Evolutionary conservation across 2,113 vertebrate genomes (phyloP).

Genomic region (Sciurus niger): DNA sequence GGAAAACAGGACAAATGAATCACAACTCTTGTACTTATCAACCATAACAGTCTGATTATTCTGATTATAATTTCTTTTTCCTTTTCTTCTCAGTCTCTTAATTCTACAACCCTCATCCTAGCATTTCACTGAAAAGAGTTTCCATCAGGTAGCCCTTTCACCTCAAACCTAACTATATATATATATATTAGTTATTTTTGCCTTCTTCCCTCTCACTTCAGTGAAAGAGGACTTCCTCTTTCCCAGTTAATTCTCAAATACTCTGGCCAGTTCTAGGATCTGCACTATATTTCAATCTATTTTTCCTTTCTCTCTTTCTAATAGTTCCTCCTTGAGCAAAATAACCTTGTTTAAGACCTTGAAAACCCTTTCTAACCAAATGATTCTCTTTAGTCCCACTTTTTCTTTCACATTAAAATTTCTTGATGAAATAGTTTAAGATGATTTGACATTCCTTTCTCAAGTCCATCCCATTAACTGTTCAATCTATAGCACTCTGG

Average conservation of each 20-base stretch:
- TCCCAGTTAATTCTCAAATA: neutral
- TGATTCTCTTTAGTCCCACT: neutral
- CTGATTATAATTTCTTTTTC: neutral
- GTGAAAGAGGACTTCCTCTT: neutral
- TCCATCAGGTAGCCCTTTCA: neutral
- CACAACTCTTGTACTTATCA: neutral
- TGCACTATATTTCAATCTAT: neutral
- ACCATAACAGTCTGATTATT: constrained; percentile 34
- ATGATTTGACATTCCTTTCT: neutral
- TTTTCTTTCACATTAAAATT: constrained; percentile 20
- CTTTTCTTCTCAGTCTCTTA: neutral
- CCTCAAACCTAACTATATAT: neutral
- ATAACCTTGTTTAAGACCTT: neutral
- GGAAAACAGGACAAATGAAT: constrained; percentile 33
- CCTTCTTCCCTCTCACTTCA: neutral
- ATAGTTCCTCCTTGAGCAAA: neutral
- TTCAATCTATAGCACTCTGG: neutral
- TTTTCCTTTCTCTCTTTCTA: neutral
- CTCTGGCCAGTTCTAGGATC: neutral
- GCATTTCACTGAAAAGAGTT: neutral
- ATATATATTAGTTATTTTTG: neutral
- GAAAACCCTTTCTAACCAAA: constrained; percentile 10
- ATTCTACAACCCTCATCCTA: neutral
- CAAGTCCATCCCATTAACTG: neutral
- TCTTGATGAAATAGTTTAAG: neutral